Evolutionary conservation across 2,888 invertebrate species (phyloP).

Genomic region (Parasteatoda lunata): DNA sequence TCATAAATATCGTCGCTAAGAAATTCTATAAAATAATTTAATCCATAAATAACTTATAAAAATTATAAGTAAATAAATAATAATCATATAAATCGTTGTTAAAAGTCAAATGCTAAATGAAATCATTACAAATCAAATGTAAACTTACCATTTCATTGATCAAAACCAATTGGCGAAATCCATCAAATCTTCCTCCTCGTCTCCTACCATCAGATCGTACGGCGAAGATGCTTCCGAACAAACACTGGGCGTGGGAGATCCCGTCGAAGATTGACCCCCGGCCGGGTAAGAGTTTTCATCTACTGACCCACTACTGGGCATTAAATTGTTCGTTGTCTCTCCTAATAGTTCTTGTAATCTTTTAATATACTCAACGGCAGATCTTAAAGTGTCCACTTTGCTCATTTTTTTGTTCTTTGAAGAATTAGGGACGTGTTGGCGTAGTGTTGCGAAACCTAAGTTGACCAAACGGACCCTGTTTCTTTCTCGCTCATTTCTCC

Average conservation of each 20-base stretch:
- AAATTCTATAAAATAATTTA: too few species aligned
- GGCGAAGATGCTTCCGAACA: conserved; percentile 79
- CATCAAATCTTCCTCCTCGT: conserved; percentile 84
- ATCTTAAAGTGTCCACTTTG: conserved; percentile 83
- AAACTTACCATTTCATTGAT: conserved; percentile 33
- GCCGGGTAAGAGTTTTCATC: conserved; percentile 67
- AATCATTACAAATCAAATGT: not conserved
- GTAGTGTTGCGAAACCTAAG: conserved; percentile 86
- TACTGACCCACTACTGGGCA: not conserved
- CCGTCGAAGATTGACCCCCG: conserved; percentile 73
- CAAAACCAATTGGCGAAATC: conserved; percentile 85
- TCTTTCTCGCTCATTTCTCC: conserved; percentile 93
- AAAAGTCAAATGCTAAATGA: too few species aligned
- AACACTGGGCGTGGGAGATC: conserved; percentile 85
- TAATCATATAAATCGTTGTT: too few species aligned
- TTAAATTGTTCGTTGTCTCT: conserved; percentile 46
- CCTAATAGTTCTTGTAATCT: conserved; percentile 84
- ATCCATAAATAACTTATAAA: too few species aligned
- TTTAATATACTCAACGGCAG: conserved; percentile 92
- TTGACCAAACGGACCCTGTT: conserved; percentile 90
- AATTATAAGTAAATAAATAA: too few species aligned
- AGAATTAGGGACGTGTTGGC: conserved; percentile 87
- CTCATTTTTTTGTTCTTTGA: conserved; percentile 73
- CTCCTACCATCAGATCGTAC: conserved; percentile 76
- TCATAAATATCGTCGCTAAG: too few species aligned